Base-by-base conservation (phyloP, 1,140 invertebrate genomes). In the Stenopsyche tienmushanensis region DNA sequence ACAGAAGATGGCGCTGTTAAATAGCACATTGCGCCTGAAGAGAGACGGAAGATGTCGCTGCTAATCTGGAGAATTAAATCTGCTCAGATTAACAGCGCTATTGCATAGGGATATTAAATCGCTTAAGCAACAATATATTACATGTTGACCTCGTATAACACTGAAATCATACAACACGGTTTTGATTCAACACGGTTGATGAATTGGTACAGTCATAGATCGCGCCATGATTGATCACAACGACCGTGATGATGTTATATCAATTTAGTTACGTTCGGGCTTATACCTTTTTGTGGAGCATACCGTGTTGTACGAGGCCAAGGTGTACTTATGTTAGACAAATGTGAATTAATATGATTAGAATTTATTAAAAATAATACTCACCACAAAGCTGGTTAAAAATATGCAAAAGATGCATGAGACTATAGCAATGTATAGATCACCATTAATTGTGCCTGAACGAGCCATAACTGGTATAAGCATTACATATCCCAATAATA, bases 401-500 rank as follows among this genome's bases (percentile, higher is more conserved):
- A 53, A 66, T 1, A 66, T 13, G 7, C 29, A 9, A 23, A 64
- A 5, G 3, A 64, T 10, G 3, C 53, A 21, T 5, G 60, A 34
- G 8, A 70, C 15, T 23, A 70, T 25, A 9, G 15, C 68, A 1
- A 70, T 65, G 44, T 65, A 57, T 17, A 70, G 23, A 64, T 70
- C 69, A 24, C 65, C 65, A 34, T 70, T 70, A 18, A 70, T 57
- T 17, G 45, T 50, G 23, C 69, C 69, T 1, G 69, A 70, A 10
- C 69, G 69, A 7, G 54, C 69, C 47, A 58, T 47, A 13, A 65
- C 60, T n/a, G 69, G 69, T 3, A 67, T 2, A 15, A 67, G 42
- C 8, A 62, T 23, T 45, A 52, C 64, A 53, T 70, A 70, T 13
- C n/a, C 26, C 20, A 70, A 24, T 15, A 67, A 26, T 7, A 24